phyloP scores from a whole-genome alignment of 1,140 invertebrate species.

The Drosophila persimilis region DNA sequence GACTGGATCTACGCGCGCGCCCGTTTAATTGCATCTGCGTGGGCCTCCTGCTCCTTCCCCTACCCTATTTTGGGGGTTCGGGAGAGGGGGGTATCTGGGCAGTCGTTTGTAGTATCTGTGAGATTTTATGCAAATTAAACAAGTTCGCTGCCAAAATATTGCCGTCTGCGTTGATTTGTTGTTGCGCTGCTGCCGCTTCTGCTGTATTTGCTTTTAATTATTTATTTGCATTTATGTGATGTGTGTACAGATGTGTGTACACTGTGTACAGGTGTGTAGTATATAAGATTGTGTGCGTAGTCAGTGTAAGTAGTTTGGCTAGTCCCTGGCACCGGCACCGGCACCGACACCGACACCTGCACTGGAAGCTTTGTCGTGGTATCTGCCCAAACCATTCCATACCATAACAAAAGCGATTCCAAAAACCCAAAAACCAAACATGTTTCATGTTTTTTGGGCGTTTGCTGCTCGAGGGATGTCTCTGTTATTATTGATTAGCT shows the following conservation, averaged over 20 bases:
- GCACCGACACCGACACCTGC: too few species aligned
- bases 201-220: slow-evolving; percentile 73
- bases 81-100: too few species aligned
- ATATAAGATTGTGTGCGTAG: slow-evolving; percentile 1
- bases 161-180: slow-evolving; percentile 48
- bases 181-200: slow-evolving; percentile 18
- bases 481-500: slow-evolving; percentile 63
- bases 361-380: slow-evolving; percentile 11
- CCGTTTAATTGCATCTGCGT: slow-evolving; percentile 55
- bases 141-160: slow-evolving; percentile 76
- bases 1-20: slow-evolving; percentile 61
- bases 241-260: slow-evolving; percentile 7
- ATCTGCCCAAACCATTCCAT: slow-evolving; percentile 19
- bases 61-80: neutral
- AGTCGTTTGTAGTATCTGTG: slow-evolving; percentile 8
- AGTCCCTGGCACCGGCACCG: slow-evolving; percentile 6
- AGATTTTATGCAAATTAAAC: slow-evolving; percentile 75
- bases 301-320: slow-evolving; percentile 55
- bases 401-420: slow-evolving; percentile 2
- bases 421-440: slow-evolving; percentile 42
- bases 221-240: slow-evolving; percentile 67
- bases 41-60: slow-evolving; percentile 12
- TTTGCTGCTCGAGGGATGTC: slow-evolving; percentile 17
- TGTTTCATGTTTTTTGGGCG: slow-evolving; percentile 55
- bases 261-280: neutral